phyloP scores from a whole-genome alignment of 2,888 invertebrate species.

The Ceriagrion tenellum region DNA sequence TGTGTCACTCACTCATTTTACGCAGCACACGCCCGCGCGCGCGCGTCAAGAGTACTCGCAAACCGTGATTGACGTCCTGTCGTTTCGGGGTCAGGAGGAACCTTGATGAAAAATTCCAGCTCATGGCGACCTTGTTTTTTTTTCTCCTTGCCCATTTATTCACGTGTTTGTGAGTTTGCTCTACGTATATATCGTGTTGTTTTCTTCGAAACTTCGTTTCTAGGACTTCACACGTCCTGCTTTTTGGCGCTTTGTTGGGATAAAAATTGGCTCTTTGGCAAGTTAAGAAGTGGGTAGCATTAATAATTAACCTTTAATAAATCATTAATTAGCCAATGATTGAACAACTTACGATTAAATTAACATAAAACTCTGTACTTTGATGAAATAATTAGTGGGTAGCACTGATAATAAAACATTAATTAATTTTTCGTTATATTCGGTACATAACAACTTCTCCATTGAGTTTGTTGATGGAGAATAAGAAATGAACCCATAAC shows the following conservation, averaged over 20 bases:
- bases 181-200: not conserved
- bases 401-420: too few relatives aligned
- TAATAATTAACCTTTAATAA: too few relatives aligned
- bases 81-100: not conserved
- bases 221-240: not conserved
- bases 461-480: too few relatives aligned
- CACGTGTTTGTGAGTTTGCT: not conserved
- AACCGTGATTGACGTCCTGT: conserved; percentile 25
- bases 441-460: too few relatives aligned
- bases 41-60: not conserved
- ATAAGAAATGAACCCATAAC: too few relatives aligned
- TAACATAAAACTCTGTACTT: too few relatives aligned
- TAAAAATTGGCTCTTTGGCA: too few relatives aligned
- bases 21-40: not conserved
- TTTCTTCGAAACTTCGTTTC: not conserved
- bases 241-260: not conserved
- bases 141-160: not conserved
- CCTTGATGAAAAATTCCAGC: not conserved
- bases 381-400: too few relatives aligned
- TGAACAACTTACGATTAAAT: too few relatives aligned
- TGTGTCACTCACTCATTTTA: not conserved
- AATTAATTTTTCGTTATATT: too few relatives aligned
- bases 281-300: too few relatives aligned
- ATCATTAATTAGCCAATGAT: too few relatives aligned
- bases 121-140: not conserved